These are phyloP conservation scores for Sebastes schlegelii DNA, from an alignment of 2,113 vertebrate genomes.

Conservation along the genomic window DNA sequence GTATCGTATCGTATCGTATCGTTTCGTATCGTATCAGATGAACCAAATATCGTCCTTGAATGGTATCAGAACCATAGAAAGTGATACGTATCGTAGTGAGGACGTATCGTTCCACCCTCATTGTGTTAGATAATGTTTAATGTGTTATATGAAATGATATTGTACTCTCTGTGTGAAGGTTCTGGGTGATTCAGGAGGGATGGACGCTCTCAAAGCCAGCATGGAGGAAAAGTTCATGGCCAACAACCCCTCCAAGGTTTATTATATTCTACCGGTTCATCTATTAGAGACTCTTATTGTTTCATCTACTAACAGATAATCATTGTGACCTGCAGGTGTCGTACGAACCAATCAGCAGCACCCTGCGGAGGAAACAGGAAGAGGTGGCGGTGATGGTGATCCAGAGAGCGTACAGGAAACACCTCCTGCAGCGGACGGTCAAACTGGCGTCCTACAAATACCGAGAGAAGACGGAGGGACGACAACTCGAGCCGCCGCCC, in stretches of 20 bases:
- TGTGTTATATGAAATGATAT: neutral
- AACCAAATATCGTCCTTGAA: too few relatives aligned
- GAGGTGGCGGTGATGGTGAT: constrained; percentile 92
- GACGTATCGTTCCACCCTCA: too few relatives aligned
- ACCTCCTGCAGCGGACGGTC: constrained; percentile 85
- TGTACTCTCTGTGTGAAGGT: constrained; percentile 47
- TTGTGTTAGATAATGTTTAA: too few relatives aligned
- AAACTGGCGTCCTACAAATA: constrained; percentile 90
- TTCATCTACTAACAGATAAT: neutral
- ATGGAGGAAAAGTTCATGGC: constrained; percentile 99
- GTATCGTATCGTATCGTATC: too few relatives aligned
- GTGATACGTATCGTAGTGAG: too few relatives aligned
- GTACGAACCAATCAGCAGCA: constrained; percentile 95
- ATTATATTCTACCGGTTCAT: neutral
- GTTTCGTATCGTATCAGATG: too few relatives aligned
- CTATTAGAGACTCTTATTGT: neutral
- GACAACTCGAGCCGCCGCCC: neutral
- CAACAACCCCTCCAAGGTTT: constrained; percentile 92
- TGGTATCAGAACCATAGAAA: too few relatives aligned
- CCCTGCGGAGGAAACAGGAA: constrained; percentile 92
- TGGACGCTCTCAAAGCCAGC: constrained; percentile 93
- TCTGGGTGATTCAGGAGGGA: constrained; percentile 91
- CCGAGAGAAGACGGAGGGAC: constrained; percentile 67
- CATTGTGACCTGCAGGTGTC: constrained; percentile 62
- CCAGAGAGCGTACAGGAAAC: constrained; percentile 91